These are phyloP conservation scores for Anabacerthia variegaticeps DNA, from an alignment of 2,797 vertebrate species.

Conservation along the genomic window DNA sequence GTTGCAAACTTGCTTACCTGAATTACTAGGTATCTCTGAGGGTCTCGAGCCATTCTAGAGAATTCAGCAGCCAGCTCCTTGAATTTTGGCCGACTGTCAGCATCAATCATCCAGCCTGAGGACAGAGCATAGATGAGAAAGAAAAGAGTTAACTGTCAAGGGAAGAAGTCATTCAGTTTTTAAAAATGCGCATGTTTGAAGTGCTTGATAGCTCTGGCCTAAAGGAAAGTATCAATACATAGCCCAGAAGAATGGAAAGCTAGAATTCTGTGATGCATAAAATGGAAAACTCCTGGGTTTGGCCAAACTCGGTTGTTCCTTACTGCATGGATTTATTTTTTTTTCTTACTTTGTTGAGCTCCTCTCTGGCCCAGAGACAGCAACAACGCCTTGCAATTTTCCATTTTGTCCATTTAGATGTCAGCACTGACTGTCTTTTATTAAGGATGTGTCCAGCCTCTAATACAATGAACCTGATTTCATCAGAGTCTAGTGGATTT, in stretches of 20 bases:
- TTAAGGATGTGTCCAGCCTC: background rate
- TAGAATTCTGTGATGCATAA: background rate
- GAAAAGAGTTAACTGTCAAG: background rate
- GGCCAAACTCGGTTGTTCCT: background rate
- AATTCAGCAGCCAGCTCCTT: constrained; percentile 97
- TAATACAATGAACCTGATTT: background rate
- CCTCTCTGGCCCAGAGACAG: background rate
- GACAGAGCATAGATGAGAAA: background rate
- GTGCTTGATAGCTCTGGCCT: background rate
- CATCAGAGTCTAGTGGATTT: background rate
- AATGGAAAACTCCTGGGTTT: background rate
- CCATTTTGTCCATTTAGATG: background rate
- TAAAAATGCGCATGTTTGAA: background rate
- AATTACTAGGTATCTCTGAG: constrained; percentile 96
- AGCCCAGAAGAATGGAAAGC: background rate
- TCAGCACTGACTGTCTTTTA: background rate
- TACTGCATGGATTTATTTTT: background rate
- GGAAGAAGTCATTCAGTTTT: accelerated
- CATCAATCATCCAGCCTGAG: constrained; percentile 98
- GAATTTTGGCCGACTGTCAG: constrained; percentile 96
- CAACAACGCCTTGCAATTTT: background rate
- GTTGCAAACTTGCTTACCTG: constrained; percentile 80
- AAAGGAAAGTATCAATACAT: background rate
- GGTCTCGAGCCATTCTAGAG: constrained; percentile 97
- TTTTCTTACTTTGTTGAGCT: background rate